Conservation (phyloP, 2,797 vertebrate genomes). For the Sebastolobus altivelis region DNA sequence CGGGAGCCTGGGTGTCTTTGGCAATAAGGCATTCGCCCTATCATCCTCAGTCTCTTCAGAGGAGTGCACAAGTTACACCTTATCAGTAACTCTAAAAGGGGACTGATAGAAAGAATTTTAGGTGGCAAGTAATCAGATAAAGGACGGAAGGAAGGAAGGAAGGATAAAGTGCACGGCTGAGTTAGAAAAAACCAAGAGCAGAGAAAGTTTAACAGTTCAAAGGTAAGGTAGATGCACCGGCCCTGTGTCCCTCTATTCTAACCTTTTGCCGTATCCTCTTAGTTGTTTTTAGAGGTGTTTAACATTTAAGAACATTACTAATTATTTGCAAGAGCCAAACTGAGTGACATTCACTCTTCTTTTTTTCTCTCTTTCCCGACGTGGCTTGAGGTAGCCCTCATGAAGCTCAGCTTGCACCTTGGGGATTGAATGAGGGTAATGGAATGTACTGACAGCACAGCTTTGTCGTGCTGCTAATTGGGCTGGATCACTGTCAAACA, state of each 20-base stretch:
- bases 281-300: constrained; percentile 80
- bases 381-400: constrained; percentile 74
- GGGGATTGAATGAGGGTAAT: constrained; percentile 72
- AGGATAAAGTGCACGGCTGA: constrained; percentile 56
- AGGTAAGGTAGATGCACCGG: constrained; percentile 61
- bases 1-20: constrained; percentile 71
- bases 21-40: constrained; percentile 70
- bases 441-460: constrained; percentile 75
- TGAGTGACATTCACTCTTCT: constrained; percentile 89
- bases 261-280: constrained; percentile 69
- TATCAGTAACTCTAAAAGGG: constrained; percentile 62
- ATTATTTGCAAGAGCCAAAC: constrained; percentile 85
- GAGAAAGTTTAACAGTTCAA: constrained; percentile 54
- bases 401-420: constrained; percentile 79
- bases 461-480: constrained; percentile 67
- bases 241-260: constrained; percentile 67
- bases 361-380: constrained; percentile 54
- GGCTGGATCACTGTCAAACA: constrained; percentile 77
- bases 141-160: constrained; percentile 20
- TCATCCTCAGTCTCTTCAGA: constrained; percentile 61
- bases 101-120: constrained; percentile 55
- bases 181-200: constrained; percentile 38
- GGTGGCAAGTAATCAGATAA: constrained; percentile 61
- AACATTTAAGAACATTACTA: constrained; percentile 80
- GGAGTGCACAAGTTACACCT: constrained; percentile 65